Conservation (phyloP, 2,113 vertebrate species). For the Phalacrocorax carbo region DNA sequence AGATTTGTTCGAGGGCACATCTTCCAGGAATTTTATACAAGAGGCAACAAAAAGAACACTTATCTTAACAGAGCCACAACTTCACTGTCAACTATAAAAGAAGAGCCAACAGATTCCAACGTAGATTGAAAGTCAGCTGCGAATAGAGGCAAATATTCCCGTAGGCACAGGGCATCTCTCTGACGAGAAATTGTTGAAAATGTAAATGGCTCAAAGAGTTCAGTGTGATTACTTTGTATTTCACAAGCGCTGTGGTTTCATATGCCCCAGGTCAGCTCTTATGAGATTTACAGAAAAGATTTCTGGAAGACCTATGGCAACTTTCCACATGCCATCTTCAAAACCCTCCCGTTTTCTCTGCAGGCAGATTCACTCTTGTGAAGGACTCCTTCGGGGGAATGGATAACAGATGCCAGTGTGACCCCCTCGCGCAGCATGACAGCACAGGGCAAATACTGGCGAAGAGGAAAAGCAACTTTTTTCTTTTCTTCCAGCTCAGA, state of each 20-base stretch:
- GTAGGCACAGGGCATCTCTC: constrained; percentile 5
- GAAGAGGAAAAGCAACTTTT: not conserved
- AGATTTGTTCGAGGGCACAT: not conserved
- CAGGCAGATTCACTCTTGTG: not conserved
- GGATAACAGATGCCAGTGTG: not conserved
- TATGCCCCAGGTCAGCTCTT: constrained; percentile 20
- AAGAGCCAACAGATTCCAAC: constrained; percentile 19
- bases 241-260: not conserved
- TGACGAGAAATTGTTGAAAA: constrained; percentile 48
- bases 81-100: constrained; percentile 39
- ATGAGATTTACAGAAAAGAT: not conserved
- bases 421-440: not conserved
- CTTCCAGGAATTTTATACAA: constrained; percentile 35
- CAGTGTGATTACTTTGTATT: not conserved
- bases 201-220: constrained; percentile 32
- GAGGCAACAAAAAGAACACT: constrained; percentile 21
- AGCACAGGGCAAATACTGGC: not conserved
- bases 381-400: not conserved
- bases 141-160: constrained; percentile 25
- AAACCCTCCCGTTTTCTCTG: not conserved
- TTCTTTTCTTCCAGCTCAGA: not conserved
- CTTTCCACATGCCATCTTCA: constrained; percentile 3
- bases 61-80: constrained; percentile 35
- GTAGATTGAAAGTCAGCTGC: constrained; percentile 4
- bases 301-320: not conserved